Percentiles rank a stretch among this genome's conserved stretches.
These are phyloP conservation scores for Sympetrum striolatum DNA, from an alignment of 2,888 invertebrate species.

Conservation along the genomic window DNA sequence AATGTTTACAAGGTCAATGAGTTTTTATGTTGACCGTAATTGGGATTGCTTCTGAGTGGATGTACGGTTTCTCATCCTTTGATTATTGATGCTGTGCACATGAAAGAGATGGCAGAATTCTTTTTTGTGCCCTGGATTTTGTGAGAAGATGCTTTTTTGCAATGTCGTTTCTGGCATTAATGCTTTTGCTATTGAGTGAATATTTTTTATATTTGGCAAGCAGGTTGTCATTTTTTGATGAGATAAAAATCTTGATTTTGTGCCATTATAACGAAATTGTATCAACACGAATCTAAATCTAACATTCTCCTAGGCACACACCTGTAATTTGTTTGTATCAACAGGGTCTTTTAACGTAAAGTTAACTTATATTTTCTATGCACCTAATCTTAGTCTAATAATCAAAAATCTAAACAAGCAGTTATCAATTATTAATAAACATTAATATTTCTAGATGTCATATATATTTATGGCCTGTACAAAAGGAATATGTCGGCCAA, in stretches of 20 bases:
- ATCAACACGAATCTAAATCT: background rate
- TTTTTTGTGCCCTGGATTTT: background rate
- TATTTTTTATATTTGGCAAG: conserved; percentile 21
- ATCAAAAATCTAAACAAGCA: no score
- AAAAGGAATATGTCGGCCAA: no score
- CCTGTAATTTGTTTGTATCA: no score
- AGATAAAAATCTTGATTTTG: conserved; percentile 11
- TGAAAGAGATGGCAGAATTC: background rate
- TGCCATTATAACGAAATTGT: background rate
- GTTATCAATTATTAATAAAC: no score
- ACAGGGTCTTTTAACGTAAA: no score
- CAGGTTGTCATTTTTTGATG: background rate
- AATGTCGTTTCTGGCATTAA: background rate
- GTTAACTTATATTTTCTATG: no score
- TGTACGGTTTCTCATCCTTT: background rate
- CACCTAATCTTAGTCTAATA: no score
- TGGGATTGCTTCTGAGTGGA: background rate
- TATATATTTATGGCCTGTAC: no score
- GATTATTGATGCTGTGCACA: background rate
- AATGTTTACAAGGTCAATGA: background rate
- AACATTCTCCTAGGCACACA: background rate
- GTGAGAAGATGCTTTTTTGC: background rate
- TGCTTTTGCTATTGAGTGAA: background rate
- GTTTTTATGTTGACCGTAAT: background rate
- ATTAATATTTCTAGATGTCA: no score